These are phyloP conservation scores for Malurus leucopterus DNA, from an alignment of 2,797 vertebrate genomes.

Conservation along the genomic window DNA sequence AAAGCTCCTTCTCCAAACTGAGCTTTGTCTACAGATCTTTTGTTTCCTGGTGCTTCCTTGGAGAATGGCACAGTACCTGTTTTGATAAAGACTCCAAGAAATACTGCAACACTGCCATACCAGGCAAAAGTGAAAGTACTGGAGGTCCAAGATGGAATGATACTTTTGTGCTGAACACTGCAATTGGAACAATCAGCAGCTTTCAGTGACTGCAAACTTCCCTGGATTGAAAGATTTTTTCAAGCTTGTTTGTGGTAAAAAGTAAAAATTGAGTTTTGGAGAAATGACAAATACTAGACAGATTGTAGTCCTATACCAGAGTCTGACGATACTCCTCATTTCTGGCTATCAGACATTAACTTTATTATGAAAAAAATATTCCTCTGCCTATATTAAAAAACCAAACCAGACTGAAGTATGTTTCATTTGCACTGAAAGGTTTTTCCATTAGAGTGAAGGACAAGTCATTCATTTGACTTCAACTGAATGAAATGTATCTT, in stretches of 20 bases:
- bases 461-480: neutral
- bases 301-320: neutral
- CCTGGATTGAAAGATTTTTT: neutral
- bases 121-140: neutral
- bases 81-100: neutral
- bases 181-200: neutral
- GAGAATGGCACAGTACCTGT: neutral
- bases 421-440: neutral
- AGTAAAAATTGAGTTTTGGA: neutral
- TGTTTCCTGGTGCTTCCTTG: neutral
- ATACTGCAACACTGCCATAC: neutral
- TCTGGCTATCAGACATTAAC: neutral
- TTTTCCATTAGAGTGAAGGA: neutral
- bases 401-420: neutral
- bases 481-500: neutral
- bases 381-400: neutral
- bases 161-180: neutral
- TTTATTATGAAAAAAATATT: conserved; percentile 22
- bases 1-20: neutral
- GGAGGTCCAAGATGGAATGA: neutral
- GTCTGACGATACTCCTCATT: neutral
- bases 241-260: neutral
- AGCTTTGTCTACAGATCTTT: neutral
- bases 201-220: neutral
- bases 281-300: neutral